Base-by-base conservation (phyloP, 2,888 invertebrate genomes). In the Lordiphosa fenestrarum region DNA sequence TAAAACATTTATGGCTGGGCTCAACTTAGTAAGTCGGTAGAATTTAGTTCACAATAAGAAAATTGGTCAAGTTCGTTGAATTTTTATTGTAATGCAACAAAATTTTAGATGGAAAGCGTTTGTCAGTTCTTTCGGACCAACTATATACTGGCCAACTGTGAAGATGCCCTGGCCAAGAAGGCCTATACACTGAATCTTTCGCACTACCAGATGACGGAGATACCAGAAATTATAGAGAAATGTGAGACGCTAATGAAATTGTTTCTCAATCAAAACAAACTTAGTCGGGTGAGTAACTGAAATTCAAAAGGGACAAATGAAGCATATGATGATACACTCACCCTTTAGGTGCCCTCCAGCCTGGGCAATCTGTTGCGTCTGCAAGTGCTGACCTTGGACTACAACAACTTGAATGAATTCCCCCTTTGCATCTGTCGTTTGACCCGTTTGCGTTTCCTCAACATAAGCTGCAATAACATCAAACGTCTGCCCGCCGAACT, bases 51-150 rank as follows among this genome's bases (percentile, higher is more conserved):
- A 30, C 13, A 12, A n/a, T n/a, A n/a, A n/a, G n/a, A 19, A 19
- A 15, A 15, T 15, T 15, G 1, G 15, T 15, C 2, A 15, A 1
- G 15, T 15, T 19, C 2, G 19, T 19, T 4, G 19, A 19, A 19
- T 19, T 19, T 25, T 6, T 41, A 25, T 12, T 6, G 3, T 13
- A 2, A 23, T 37, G 13, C 41, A 37, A 1, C 7, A 23, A 25
- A 42, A n/a, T 23, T 23, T 12, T 5, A 19, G 6, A 93, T 93
- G 93, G 93, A 93, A 90, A 91, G 91, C 81, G 91, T 94, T 80
- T 91, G 92, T 88, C 92, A 93, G 89, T 94, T 93, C 88, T 92
- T 94, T 81, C 93, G 93, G 88, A 91, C 92, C 88, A 92, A 93
- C 86, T 92, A 93, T 82, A 92, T 93, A 84, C 86, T 93, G 76